Evolutionary conservation across 1,140 invertebrate species (phyloP), one percentile per base, ranked within the genome.

Genomic region (Pseudomyrmex flavicornis): DNA sequence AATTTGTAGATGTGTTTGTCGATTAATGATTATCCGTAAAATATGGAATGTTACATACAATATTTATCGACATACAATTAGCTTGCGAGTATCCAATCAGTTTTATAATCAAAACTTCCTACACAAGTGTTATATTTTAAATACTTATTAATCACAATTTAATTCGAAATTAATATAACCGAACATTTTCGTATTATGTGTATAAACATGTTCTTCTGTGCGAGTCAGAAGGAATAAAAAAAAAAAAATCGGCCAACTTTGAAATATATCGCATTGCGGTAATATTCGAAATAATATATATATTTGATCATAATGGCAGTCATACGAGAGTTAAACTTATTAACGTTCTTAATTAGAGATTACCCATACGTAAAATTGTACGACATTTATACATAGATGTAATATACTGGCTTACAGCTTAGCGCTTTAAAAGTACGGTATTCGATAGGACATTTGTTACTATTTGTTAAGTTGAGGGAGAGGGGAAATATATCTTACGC

Each of bases 381-480:
- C 80, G 87, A 88, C 87, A 85, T 85, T 90, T 85, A 88, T 82
- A 80, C 77, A 88, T 72, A 86, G 61, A 87, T 77, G 72, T 84
- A 86, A 80, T 76, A 87, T 72, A 85, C 82, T 79, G 66, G 72
- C 63, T 85, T 79, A 74, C 65, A 89, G 22, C 35, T 89, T 89
- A 89, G 58, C 70, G 88, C 69, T 66, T 83, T 62, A 84, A 90
- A 87, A 86, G 89, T 90, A 90, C 89, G 59, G 56, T 88, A 87
- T 68, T 90, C 86, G 83, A 70, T 88, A 90, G 89, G 86, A 90
- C 80, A 90, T 62, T 82, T 85, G 72, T 80, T 90, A 88, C 76
- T 88, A 65, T 83, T 82, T 79, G 65, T 76, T 88, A 90, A 90
- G 83, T 87, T 73, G 89, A 68, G 76, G 35, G 35, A 35, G 35